phyloP scores from a whole-genome alignment of 2,113 vertebrate genomes.

The Gymnorhina tibicen region DNA sequence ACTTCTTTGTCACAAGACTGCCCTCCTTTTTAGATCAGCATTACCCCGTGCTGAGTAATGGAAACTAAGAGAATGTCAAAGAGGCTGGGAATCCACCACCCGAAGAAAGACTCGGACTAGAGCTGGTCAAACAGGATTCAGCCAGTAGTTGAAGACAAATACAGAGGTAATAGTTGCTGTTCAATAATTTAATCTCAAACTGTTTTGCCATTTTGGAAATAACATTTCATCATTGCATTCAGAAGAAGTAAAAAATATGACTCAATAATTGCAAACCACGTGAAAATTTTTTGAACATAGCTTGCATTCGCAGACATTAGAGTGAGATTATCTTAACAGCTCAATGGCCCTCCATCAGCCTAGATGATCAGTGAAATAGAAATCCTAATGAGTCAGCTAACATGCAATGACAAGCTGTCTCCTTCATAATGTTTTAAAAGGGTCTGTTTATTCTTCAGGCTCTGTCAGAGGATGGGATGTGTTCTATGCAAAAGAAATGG shows the following conservation, averaged over 20 bases:
- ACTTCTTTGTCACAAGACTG: neutral
- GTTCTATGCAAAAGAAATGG: neutral
- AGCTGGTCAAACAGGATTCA: neutral
- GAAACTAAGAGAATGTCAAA: neutral
- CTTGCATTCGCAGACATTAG: neutral
- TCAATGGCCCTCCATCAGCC: constrained; percentile 15
- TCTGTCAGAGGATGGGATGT: neutral
- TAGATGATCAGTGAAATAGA: constrained; percentile 30
- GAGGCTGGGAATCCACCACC: neutral
- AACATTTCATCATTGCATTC: neutral
- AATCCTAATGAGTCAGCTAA: constrained; percentile 52
- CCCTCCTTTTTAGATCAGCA: neutral
- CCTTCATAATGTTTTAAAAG: neutral
- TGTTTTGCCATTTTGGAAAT: neutral
- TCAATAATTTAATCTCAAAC: neutral
- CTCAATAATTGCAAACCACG: neutral
- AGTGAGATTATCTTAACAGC: neutral
- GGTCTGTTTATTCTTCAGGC: neutral
- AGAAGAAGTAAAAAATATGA: neutral
- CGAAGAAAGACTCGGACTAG: neutral
- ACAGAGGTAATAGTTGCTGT: neutral
- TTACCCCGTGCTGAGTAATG: neutral
- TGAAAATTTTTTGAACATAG: neutral
- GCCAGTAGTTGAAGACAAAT: neutral
- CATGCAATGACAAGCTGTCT: constrained; percentile 34